These are phyloP conservation scores for Gobio gobio DNA, from an alignment of 2,113 vertebrate genomes.

Conservation along the genomic window DNA sequence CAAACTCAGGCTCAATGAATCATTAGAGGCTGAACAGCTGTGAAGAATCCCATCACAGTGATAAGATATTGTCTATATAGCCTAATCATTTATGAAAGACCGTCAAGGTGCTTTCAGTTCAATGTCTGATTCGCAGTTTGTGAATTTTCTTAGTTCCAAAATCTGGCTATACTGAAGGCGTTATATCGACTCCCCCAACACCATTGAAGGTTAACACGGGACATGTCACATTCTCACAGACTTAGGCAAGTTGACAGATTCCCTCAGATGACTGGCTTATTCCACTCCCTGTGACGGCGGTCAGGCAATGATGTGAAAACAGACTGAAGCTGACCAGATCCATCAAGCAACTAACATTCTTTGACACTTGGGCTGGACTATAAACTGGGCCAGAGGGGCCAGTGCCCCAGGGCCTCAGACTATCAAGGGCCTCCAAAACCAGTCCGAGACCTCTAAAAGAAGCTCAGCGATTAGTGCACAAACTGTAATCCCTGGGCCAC, in stretches of 20 bases:
- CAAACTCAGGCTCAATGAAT: slow-evolving; percentile 23
- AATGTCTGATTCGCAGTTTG: slow-evolving; percentile 20
- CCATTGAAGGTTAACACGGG: slow-evolving; percentile 24
- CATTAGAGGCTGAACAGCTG: neutral
- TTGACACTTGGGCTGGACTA: neutral
- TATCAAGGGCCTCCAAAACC: too few relatives aligned
- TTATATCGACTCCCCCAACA: slow-evolving; percentile 7
- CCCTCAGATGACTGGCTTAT: slow-evolving; percentile 23
- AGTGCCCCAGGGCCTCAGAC: neutral
- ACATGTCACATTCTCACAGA: slow-evolving; percentile 35
- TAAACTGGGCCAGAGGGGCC: neutral
- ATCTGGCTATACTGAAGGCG: neutral
- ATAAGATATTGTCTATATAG: neutral
- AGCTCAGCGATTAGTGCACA: neutral
- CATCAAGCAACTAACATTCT: neutral
- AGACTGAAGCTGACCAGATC: slow-evolving; percentile 13
- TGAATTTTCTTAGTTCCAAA: slow-evolving; percentile 2
- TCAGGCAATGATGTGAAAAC: slow-evolving; percentile 6
- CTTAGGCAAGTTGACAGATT: slow-evolving; percentile 19
- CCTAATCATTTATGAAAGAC: neutral
- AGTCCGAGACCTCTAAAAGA: neutral
- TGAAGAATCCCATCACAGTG: neutral
- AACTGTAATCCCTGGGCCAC: neutral
- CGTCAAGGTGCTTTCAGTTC: neutral
- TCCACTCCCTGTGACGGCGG: slow-evolving; percentile 19